A percentile compares a stretch with the other conserved stretches of the same genome.
Conservation (phyloP, 2,797 vertebrate species). For the Ataeniobius toweri region DNA sequence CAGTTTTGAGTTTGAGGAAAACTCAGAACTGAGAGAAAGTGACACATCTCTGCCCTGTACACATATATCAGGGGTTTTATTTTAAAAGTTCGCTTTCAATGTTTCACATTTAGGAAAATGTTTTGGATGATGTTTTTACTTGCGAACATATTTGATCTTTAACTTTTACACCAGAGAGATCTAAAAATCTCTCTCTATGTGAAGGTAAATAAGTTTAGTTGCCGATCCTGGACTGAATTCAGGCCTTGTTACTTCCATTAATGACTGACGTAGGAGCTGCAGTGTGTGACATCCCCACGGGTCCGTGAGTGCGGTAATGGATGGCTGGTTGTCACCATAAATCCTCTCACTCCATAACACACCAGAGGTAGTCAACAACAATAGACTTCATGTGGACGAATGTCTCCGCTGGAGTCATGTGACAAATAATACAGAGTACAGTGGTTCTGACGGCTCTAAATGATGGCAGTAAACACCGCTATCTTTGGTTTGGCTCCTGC, state of each 20-base stretch:
- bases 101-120: not conserved
- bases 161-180: not conserved
- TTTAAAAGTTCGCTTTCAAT: not conserved
- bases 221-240: slow-evolving; percentile 10
- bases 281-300: slow-evolving; percentile 47
- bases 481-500: slow-evolving; percentile 6
- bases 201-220: not conserved
- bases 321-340: slow-evolving; percentile 65
- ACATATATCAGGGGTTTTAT: not conserved
- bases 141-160: not conserved
- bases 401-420: slow-evolving; percentile 2
- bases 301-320: slow-evolving; percentile 56
- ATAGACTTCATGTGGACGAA: slow-evolving; percentile 23
- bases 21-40: too few relatives aligned
- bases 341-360: slow-evolving; percentile 64
- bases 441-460: slow-evolving; percentile 1
- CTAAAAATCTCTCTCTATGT: too few relatives aligned
- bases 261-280: slow-evolving; percentile 59
- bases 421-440: not conserved
- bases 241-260: slow-evolving; percentile 44
- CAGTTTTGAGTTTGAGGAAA: not conserved
- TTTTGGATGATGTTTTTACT: not conserved
- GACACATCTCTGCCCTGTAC: not conserved
- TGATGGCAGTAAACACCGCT: slow-evolving; percentile 1
- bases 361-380: slow-evolving; percentile 37